Percentiles rank a stretch among this genome's conserved stretches.
Evolutionary conservation across 2,113 vertebrate species (phyloP).

Genomic region (Sminthopsis crassicaudata): DNA sequence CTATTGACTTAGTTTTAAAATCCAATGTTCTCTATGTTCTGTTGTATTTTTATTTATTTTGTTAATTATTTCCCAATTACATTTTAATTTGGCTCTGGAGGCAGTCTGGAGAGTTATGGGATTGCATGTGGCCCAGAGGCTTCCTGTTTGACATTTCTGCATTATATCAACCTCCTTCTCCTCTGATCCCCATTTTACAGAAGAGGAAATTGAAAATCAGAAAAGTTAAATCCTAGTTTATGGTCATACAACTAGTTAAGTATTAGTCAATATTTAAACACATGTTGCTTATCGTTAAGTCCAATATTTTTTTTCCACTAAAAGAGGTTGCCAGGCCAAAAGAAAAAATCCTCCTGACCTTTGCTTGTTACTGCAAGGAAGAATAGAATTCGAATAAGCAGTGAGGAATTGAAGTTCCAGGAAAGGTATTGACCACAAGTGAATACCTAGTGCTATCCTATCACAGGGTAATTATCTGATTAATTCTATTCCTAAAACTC

Average conservation of each 20-base stretch:
- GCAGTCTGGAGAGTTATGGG: neutral
- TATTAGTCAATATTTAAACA: neutral
- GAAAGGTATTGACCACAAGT: neutral
- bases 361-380: neutral
- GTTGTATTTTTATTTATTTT: neutral
- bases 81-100: neutral
- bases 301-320: neutral
- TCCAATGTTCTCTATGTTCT: neutral
- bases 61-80: neutral
- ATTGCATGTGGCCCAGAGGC: neutral
- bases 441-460: neutral
- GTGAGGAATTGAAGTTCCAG: neutral
- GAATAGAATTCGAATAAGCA: neutral
- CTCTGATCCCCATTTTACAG: neutral
- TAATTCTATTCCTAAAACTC: neutral
- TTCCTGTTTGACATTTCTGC: neutral
- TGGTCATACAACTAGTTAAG: neutral
- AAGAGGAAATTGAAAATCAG: neutral
- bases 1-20: neutral
- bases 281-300: neutral
- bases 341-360: neutral
- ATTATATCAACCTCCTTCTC: neutral
- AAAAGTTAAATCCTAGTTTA: neutral
- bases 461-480: neutral
- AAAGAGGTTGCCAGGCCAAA: neutral